phyloP scores from a whole-genome alignment of 2,113 vertebrate genomes.

The Siniperca chuatsi region DNA sequence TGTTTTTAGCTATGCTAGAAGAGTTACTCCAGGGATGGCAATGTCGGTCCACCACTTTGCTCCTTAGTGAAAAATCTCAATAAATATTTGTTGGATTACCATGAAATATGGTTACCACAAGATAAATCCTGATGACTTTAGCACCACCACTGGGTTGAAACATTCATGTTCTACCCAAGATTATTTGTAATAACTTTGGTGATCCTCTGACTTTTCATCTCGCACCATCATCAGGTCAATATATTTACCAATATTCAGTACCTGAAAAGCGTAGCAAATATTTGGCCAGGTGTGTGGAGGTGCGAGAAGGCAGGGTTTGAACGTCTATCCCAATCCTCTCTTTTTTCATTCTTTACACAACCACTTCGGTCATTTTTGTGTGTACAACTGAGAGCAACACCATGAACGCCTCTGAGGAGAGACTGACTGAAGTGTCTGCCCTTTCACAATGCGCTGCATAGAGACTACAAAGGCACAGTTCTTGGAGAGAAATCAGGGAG shows the following conservation, averaged over 20 bases:
- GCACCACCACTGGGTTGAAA: neutral
- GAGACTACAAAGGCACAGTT: neutral
- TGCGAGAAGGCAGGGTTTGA: neutral
- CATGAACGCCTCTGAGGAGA: neutral
- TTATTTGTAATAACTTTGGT: neutral
- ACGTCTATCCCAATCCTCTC: neutral
- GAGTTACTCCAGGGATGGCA: neutral
- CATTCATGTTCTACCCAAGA: neutral
- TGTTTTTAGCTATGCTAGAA: too few relatives aligned
- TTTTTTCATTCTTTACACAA: neutral
- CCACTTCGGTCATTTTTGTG: neutral
- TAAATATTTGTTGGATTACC: neutral
- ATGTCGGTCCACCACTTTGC: neutral
- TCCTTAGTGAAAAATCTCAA: neutral
- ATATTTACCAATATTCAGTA: neutral
- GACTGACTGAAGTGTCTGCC: neutral
- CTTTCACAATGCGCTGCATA: neutral
- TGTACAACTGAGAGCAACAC: neutral
- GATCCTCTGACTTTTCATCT: too few relatives aligned
- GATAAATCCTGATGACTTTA: neutral
- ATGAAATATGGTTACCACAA: neutral
- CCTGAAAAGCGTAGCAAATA: neutral
- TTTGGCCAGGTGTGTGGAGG: neutral
- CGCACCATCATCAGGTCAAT: neutral
- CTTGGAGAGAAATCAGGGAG: neutral